Base-by-base conservation (phyloP, 2,797 vertebrate species). In the Hippocampus kuda region DNA sequence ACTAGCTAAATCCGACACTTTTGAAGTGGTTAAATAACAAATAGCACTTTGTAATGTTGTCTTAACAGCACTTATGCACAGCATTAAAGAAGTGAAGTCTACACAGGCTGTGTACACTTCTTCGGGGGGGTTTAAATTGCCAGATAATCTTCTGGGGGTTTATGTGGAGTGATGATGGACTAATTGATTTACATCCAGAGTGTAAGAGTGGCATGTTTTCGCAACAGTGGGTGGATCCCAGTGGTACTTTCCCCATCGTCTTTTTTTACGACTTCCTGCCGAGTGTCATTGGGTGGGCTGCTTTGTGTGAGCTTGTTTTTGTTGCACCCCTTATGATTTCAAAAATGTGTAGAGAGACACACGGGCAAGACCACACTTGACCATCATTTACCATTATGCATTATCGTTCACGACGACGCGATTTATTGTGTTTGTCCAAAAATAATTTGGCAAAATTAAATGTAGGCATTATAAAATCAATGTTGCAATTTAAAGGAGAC, bases 111-210 rank as follows among this genome's bases (percentile, higher is more conserved):
- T 54, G 53, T 54, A 24, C 72, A 54, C 71, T 65, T 79, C 62
- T 82, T 75, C 24, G 51, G 63, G 66, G 27, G 54, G 65, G 68
- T 79, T 83, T 82, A 79, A 68, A 66, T 72, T 79, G 70, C 75
- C 79, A 69, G 72, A 77, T 80, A 67, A 81, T 62, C 70, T 61
- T 7, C 62, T 67, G 61, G 72, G 67, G 78, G 80, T 85, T 83
- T 83, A 77, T 64, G 67, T 73, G 48, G 1, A 20, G 7, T 24
- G n/a, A 24, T 71, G 74, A 71, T 79, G 53, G 66, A 5, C 27
- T 72, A 73, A 81, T 75, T 81, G 49, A 81, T 79, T 80, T 73
- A 71, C 38, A 73, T 74, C 72, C 27, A 26, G 46, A 72, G 41
- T 64, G 49, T 68, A 72, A 70, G 54, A 66, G 66, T 41, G 53